phyloP scores from a whole-genome alignment of 2,888 invertebrate species.

The Dascillus cervinus region DNA sequence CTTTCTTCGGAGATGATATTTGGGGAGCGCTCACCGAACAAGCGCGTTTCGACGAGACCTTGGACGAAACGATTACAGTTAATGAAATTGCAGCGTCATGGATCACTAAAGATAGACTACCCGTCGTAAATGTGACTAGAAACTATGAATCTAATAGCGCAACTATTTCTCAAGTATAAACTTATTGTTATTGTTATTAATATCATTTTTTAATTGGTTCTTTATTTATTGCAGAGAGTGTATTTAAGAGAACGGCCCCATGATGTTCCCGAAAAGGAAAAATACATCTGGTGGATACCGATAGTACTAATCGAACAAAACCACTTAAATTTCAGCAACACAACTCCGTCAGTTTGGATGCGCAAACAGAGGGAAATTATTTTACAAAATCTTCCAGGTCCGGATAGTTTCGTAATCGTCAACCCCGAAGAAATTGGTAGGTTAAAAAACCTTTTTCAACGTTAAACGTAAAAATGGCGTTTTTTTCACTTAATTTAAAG shows the following conservation, averaged over 20 bases:
- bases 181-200: neutral
- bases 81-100: slow-evolving; percentile 70
- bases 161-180: slow-evolving; percentile 56
- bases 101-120: slow-evolving; percentile 74
- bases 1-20: slow-evolving; percentile 72
- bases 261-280: slow-evolving; percentile 61
- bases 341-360: slow-evolving; percentile 57
- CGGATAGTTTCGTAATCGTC: slow-evolving; percentile 63
- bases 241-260: slow-evolving; percentile 67
- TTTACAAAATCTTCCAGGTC: slow-evolving; percentile 47
- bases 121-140: slow-evolving; percentile 62
- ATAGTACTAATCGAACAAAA: slow-evolving; percentile 55
- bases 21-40: slow-evolving; percentile 67
- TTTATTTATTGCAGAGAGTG: slow-evolving; percentile 47
- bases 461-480: too few species aligned
- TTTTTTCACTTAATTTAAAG: too few species aligned
- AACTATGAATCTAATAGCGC: slow-evolving; percentile 59
- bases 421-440: slow-evolving; percentile 79
- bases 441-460: slow-evolving; percentile 18
- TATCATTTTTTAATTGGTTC: slow-evolving; percentile 3
- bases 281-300: slow-evolving; percentile 70
- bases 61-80: slow-evolving; percentile 52
- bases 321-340: slow-evolving; percentile 51
- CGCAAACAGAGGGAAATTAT: slow-evolving; percentile 48
- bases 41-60: slow-evolving; percentile 51